Evolutionary conservation across 2,113 vertebrate species (phyloP).

Genomic region (Neotragus moschatus): DNA sequence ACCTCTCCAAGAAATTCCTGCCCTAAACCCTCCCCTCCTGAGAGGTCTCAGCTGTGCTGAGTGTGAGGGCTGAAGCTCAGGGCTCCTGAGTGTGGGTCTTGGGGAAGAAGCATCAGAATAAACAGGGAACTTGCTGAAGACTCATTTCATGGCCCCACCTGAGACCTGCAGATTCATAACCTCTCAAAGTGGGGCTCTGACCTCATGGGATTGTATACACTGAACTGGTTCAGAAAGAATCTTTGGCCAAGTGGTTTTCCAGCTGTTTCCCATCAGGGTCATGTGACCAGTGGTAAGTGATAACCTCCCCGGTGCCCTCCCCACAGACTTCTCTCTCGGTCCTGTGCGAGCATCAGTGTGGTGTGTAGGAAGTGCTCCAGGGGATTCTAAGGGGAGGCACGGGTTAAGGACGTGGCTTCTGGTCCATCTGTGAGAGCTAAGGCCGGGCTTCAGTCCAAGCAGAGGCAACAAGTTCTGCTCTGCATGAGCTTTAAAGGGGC

Average conservation of each 20-base stretch:
- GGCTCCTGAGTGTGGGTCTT: neutral
- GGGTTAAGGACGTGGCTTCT: neutral
- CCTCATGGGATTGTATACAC: no score
- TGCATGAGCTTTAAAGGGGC: no score
- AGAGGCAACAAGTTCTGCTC: no score
- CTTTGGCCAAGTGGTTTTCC: neutral
- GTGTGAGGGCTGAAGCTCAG: neutral
- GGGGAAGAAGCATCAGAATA: neutral
- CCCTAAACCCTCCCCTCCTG: neutral
- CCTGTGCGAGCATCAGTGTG: neutral
- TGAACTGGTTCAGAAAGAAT: neutral
- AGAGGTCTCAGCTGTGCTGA: neutral
- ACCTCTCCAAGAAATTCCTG: neutral
- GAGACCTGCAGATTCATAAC: no score
- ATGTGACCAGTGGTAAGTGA: accelerated
- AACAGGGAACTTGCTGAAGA: neutral
- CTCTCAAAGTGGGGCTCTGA: no score
- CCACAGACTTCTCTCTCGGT: neutral
- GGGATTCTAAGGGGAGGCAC: neutral
- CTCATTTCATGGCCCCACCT: neutral
- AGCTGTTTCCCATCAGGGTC: neutral
- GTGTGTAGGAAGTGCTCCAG: neutral
- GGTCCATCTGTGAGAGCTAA: neutral
- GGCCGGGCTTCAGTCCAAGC: neutral
- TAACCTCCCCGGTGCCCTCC: neutral